Evolutionary conservation across 2,888 invertebrate species (phyloP).

Genomic region (Fragum fragum): DNA sequence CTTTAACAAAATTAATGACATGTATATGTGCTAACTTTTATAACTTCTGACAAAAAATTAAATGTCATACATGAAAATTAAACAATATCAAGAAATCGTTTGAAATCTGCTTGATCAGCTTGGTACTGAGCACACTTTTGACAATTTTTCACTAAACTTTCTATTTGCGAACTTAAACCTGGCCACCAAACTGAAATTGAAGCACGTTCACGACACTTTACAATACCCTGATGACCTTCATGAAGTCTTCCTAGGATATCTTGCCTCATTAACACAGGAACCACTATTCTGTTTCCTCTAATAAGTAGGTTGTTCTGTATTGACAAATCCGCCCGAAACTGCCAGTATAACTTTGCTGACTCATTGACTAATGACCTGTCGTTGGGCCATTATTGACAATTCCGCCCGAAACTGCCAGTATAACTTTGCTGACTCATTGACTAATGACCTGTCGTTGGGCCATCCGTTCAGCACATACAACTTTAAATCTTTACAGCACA

Average conservation of each 20-base stretch:
- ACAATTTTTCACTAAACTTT: constrained; percentile 59
- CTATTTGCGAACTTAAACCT: constrained; percentile 51
- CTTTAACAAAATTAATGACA: no score
- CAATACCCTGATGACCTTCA: constrained; percentile 63
- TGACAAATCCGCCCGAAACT: constrained; percentile 46
- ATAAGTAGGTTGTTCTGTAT: constrained; percentile 42
- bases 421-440: constrained; percentile 19
- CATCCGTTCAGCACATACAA: no score
- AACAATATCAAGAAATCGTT: no score
- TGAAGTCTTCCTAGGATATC: constrained; percentile 60
- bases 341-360: constrained; percentile 43
- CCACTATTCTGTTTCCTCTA: constrained; percentile 45
- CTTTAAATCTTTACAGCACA: constrained; percentile 44
- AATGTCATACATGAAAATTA: no score
- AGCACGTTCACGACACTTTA: constrained; percentile 61
- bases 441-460: neutral
- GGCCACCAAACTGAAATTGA: constrained; percentile 39
- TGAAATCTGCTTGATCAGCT: constrained; percentile 56
- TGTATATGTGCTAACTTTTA: no score
- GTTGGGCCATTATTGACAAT: neutral
- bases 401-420: constrained; percentile 50
- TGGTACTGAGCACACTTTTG: constrained; percentile 50
- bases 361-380: constrained; percentile 3
- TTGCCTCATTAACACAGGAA: constrained; percentile 38
- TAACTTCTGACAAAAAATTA: no score